Conservation (phyloP, 1,140 invertebrate genomes). For the Camponotus floridanus region DNA sequence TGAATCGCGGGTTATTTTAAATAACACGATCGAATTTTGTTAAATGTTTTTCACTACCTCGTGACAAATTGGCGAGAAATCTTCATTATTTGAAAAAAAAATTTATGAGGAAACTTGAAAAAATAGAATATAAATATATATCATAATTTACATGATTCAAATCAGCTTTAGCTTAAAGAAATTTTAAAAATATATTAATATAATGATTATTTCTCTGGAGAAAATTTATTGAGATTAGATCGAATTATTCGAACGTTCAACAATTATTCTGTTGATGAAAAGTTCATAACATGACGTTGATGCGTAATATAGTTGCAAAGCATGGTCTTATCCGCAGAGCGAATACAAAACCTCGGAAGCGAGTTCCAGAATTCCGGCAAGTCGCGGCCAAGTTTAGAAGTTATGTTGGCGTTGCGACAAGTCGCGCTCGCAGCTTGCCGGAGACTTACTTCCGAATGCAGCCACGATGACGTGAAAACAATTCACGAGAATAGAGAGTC, state of each 20-base stretch:
- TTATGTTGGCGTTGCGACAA: slow-evolving; percentile 60
- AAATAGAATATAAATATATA: neutral
- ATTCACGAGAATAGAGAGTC: slow-evolving; percentile 58
- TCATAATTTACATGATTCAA: no score
- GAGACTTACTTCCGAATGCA: slow-evolving; percentile 60
- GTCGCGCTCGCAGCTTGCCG: slow-evolving; percentile 60
- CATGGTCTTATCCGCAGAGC: slow-evolving; percentile 35
- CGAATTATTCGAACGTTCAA: slow-evolving; percentile 43
- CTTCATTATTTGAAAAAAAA: neutral
- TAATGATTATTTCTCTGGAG: neutral
- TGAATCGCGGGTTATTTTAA: neutral
- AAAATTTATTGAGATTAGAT: slow-evolving; percentile 11
- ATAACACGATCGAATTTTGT: neutral
- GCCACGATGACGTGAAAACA: slow-evolving; percentile 59
- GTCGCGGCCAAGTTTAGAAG: slow-evolving; percentile 64
- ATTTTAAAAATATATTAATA: neutral
- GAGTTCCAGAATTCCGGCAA: slow-evolving; percentile 62
- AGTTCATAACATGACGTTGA: slow-evolving; percentile 40
- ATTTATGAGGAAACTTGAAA: neutral
- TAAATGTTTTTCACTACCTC: neutral
- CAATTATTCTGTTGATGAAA: neutral
- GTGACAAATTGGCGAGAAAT: neutral
- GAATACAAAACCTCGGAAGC: slow-evolving; percentile 62
- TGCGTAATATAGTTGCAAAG: slow-evolving; percentile 53
- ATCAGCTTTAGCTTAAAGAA: no score